Percentiles rank a stretch among this genome's conserved stretches.
Evolutionary conservation across 2,113 vertebrate species (phyloP).

Genomic region (Alligator mississippiensis): DNA sequence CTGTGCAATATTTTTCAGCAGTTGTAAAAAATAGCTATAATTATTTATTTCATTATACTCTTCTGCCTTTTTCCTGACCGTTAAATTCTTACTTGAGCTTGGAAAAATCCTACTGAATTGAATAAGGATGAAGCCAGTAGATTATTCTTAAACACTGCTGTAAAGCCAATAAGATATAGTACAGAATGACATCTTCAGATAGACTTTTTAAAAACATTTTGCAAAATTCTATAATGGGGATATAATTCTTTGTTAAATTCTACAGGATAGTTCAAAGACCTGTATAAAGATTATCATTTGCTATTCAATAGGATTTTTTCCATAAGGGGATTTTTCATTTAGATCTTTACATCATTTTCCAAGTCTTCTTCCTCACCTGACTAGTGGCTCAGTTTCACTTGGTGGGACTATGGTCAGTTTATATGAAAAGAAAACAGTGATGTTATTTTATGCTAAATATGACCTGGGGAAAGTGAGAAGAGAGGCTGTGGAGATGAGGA

Average conservation of each 20-base stretch:
- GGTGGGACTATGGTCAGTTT: neutral
- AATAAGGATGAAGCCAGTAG: neutral
- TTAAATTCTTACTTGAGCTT: neutral
- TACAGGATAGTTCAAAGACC: neutral
- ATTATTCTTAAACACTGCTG: neutral
- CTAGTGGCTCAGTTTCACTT: neutral
- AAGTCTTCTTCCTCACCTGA: neutral
- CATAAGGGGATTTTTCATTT: neutral
- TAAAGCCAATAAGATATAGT: neutral
- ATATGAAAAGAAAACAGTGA: neutral
- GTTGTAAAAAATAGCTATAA: neutral
- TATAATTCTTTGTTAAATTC: neutral
- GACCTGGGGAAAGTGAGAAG: neutral
- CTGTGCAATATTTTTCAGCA: neutral
- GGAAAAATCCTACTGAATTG: neutral
- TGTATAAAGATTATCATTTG: neutral
- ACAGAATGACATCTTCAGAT: neutral
- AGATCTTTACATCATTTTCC: neutral
- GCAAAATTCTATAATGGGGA: rapidly evolving
- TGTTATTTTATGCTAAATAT: neutral
- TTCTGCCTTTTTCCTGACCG: neutral
- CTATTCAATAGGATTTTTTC: neutral
- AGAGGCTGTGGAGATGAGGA: neutral
- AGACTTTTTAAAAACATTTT: neutral
- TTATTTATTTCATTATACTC: neutral